Evolutionary conservation across 2,888 invertebrate genomes (phyloP).

Genomic region (Tubulanus polymorphus): DNA sequence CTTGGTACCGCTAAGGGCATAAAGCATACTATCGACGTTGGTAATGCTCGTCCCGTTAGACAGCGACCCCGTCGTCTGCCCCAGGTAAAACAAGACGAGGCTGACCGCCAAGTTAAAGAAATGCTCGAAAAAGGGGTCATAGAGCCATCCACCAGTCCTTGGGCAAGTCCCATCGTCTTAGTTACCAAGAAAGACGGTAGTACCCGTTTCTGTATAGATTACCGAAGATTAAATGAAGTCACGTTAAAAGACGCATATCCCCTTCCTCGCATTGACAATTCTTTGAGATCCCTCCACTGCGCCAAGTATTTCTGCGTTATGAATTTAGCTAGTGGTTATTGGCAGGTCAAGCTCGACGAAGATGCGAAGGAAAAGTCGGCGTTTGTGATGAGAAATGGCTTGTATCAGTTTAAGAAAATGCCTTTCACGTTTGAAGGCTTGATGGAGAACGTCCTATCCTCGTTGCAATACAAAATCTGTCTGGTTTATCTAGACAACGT

Average conservation of each 20-base stretch:
- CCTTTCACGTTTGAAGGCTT: constrained; percentile 40
- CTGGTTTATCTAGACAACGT: constrained; percentile 50
- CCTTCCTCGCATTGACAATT: constrained; percentile 11
- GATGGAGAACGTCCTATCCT: constrained; percentile 35
- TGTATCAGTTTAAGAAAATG: constrained; percentile 30
- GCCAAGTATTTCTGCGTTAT: constrained; percentile 6
- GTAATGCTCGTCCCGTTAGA: constrained; percentile 5
- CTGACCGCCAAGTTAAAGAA: constrained; percentile 2
- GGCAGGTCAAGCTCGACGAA: constrained; percentile 11
- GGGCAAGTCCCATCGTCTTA: constrained; percentile 43
- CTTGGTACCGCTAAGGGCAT: constrained; percentile 7
- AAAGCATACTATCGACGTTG: constrained; percentile 5
- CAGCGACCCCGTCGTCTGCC: constrained; percentile 8
- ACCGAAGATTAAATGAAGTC: constrained; percentile 24
- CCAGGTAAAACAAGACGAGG: constrained; percentile 3
- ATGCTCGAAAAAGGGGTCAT: constrained; percentile 14
- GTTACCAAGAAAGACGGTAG: constrained; percentile 41
- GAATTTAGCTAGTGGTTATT: constrained; percentile 12
- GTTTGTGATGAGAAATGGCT: constrained; percentile 23
- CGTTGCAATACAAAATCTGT: constrained; percentile 26
- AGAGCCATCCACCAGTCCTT: constrained; percentile 35
- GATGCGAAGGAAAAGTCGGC: constrained; percentile 24
- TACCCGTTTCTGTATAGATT: constrained; percentile 29
- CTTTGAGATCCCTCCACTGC: constrained; percentile 9
- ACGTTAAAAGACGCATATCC: constrained; percentile 14